Evolutionary conservation across 2,113 vertebrate genomes (phyloP).

Genomic region (Sprattus sprattus): DNA sequence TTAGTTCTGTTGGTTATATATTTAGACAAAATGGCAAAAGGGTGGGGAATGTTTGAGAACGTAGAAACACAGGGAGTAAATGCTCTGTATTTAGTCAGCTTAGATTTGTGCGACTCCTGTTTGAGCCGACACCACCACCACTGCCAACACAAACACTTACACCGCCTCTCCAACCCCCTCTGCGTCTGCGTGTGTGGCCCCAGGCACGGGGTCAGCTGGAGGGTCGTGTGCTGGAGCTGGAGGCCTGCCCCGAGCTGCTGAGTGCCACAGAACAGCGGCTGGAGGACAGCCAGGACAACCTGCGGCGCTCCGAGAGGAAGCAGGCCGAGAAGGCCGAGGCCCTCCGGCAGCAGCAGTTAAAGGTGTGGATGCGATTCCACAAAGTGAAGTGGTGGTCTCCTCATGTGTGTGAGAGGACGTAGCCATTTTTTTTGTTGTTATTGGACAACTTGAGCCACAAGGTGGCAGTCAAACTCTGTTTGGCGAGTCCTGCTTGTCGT

Average conservation of each 20-base stretch:
- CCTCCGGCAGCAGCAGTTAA: constrained; percentile 72
- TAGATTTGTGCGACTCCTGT: not conserved
- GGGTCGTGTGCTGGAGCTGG: constrained; percentile 69
- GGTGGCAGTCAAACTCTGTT: constrained; percentile 5
- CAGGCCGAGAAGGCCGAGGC: constrained; percentile 66
- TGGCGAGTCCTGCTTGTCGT: not conserved
- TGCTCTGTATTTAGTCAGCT: no score
- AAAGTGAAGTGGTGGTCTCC: not conserved
- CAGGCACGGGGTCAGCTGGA: constrained; percentile 75
- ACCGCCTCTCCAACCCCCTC: not conserved
- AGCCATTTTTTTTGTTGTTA: not conserved
- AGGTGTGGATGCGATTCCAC: constrained; percentile 62
- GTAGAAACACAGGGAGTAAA: no score
- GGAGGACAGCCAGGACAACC: constrained; percentile 67
- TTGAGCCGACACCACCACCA: not conserved
- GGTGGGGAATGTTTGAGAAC: no score
- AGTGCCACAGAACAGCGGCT: constrained; percentile 67
- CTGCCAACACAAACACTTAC: not conserved
- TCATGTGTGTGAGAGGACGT: not conserved
- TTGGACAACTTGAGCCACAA: not conserved
- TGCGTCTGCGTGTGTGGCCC: constrained; percentile 23
- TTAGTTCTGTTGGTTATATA: no score
- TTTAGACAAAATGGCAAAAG: no score
- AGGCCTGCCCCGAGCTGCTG: constrained; percentile 67
- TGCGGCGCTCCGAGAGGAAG: constrained; percentile 64